Evolutionary conservation across 2,888 invertebrate genomes (phyloP), one percentile per base, ranked within the genome.

Genomic region (Phrixothrix hirtus): DNA sequence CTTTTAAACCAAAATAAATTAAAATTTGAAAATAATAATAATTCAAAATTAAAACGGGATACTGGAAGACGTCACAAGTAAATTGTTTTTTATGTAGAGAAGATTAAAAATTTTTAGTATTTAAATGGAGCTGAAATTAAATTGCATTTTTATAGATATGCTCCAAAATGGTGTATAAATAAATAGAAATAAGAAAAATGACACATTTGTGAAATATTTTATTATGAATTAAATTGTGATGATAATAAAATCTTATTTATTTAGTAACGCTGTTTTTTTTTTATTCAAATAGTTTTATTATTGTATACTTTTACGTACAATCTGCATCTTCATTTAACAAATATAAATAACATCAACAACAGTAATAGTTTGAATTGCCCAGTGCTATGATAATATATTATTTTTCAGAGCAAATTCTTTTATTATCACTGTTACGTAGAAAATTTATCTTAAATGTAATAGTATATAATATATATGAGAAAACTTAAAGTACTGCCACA

Each of bases 251-350:
- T 5, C 9, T 32, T 32, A 32, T 12, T 13, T 13, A 30, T 30
- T 30, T 11, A 30, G 9, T 10, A 30, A 30, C 30, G 11, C 11
- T 11, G 21, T 21, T 61, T 63, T 60, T 64, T 65, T 65, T 43
- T 42, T 50, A 47, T 41, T 63, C 60, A 60, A 62, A 63, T 62
- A 60, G 63, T 62, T 64, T 62, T 66, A 65, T 63, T 60, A 47
- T 47, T 46, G 53, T 59, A 49, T 43, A 26, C 7, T 57, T 61
- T 66, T 84, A 84, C 85, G 81, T 85, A 85, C 85, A 84, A 83
- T 84, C 81, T 85, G 83, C 83, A 84, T 84, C 83, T 78, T 83
- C 83, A 82, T 84, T 78, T 85, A 85, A 85, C 85, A 85, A 85
- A 47, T 47, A 47, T 47, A 47, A 47, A 65, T 71, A 85, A 85